Conservation (phyloP, 2,888 invertebrate species). For the Drosophila pegasa region DNA sequence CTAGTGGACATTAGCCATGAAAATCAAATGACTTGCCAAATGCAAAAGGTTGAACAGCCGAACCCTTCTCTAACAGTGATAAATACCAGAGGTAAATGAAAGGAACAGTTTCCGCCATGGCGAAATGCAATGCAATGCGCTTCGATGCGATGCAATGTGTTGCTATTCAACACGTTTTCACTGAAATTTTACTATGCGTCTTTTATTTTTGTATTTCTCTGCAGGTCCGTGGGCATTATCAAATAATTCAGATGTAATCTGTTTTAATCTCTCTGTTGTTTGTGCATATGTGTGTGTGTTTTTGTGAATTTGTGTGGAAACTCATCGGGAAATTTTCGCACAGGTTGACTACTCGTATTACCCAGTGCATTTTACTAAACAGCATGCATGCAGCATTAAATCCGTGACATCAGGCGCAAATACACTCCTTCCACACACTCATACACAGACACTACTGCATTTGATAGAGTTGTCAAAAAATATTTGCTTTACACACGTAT, state of each 20-base stretch:
- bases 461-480: slow-evolving; percentile 67
- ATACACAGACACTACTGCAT: slow-evolving; percentile 28
- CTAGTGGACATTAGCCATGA: too few species aligned
- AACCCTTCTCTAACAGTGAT: background rate
- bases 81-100: slow-evolving; percentile 18
- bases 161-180: slow-evolving; percentile 1
- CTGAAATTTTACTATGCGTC: background rate
- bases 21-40: background rate
- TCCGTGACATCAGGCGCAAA: slow-evolving; percentile 34
- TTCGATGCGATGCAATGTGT: slow-evolving; percentile 1
- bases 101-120: slow-evolving; percentile 23
- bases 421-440: slow-evolving; percentile 1
- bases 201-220: slow-evolving; percentile 4
- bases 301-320: slow-evolving; percentile 27
- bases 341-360: slow-evolving; percentile 31
- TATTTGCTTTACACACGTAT: slow-evolving; percentile 42
- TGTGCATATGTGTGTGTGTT: slow-evolving; percentile 2
- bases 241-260: slow-evolving; percentile 78
- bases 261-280: slow-evolving; percentile 60
- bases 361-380: slow-evolving; percentile 62
- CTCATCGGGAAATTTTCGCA: slow-evolving; percentile 43
- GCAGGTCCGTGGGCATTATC: slow-evolving; percentile 58
- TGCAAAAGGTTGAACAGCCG: slow-evolving; percentile 12
- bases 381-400: slow-evolving; percentile 60
- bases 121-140: slow-evolving; percentile 34